Evolutionary conservation across 1,140 invertebrate genomes (phyloP).

Genomic region (Andricus grossulariae): DNA sequence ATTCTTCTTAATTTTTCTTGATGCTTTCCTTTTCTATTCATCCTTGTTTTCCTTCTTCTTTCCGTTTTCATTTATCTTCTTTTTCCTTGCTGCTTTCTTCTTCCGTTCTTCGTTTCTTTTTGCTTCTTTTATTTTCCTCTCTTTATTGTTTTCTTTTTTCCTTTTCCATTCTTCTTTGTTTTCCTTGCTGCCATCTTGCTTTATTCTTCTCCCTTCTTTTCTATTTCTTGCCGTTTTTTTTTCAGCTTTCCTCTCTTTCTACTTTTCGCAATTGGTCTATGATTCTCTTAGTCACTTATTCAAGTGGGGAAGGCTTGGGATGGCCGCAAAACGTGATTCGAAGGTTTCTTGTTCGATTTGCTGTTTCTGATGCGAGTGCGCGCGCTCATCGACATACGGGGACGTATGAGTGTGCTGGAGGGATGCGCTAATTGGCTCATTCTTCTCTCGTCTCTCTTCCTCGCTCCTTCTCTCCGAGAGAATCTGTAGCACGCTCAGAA

Average conservation of each 20-base stretch:
- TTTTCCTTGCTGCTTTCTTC: slow-evolving; percentile 2
- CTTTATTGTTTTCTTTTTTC: neutral
- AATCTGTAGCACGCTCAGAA: slow-evolving; percentile 33
- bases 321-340: slow-evolving; percentile 42
- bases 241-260: neutral
- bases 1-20: neutral
- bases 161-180: neutral
- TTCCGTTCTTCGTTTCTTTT: neutral
- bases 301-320: slow-evolving; percentile 42
- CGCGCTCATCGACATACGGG: slow-evolving; percentile 21
- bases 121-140: neutral
- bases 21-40: neutral
- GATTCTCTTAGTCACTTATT: neutral
- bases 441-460: slow-evolving; percentile 25
- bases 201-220: neutral
- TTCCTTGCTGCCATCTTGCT: neutral
- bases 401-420: slow-evolving; percentile 36
- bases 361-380: neutral
- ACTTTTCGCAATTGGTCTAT: slow-evolving; percentile 30
- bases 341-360: slow-evolving; percentile 35
- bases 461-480: slow-evolving; percentile 39
- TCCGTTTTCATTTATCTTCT: neutral
- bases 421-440: slow-evolving; percentile 49
- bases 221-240: neutral
- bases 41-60: neutral